These are phyloP conservation scores for Dicentrarchus labrax DNA, from an alignment of 2,113 vertebrate genomes.

Conservation along the genomic window DNA sequence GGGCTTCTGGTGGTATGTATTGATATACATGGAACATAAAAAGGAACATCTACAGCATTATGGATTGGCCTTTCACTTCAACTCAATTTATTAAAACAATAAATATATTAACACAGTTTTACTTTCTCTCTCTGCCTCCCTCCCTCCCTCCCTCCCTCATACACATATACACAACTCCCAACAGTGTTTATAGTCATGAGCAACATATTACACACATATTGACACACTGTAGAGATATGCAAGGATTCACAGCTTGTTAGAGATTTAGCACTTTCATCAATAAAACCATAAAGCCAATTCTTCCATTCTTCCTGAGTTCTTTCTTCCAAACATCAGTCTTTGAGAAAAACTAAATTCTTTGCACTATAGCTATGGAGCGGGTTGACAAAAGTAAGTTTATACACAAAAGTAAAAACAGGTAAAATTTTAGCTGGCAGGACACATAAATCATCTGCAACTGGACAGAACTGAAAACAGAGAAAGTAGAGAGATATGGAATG, in stretches of 20 bases:
- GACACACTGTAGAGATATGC: neutral
- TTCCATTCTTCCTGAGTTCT: neutral
- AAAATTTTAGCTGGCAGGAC: constrained; percentile 15
- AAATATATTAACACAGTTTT: constrained; percentile 21
- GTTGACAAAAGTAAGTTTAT: constrained; percentile 4
- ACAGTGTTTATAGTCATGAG: neutral
- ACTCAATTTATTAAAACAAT: constrained; percentile 30
- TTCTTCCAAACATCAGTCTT: neutral
- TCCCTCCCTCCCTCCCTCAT: neutral
- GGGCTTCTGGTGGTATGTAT: neutral
- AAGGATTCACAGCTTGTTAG: neutral
- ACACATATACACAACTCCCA: neutral
- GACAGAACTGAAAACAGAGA: constrained; percentile 5
- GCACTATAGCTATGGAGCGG: neutral
- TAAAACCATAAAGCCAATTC: neutral
- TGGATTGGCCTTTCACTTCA: constrained; percentile 10
- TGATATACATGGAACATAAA: neutral
- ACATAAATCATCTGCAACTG: constrained; percentile 21
- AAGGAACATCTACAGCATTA: neutral
- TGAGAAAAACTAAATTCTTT: neutral
- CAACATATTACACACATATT: neutral
- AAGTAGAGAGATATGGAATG: constrained; percentile 4
- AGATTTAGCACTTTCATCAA: constrained; percentile 13
- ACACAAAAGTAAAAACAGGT: neutral
- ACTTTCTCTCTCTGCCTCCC: neutral